Base-by-base conservation (phyloP, 2,888 invertebrate species). In the Melieria omissa region DNA sequence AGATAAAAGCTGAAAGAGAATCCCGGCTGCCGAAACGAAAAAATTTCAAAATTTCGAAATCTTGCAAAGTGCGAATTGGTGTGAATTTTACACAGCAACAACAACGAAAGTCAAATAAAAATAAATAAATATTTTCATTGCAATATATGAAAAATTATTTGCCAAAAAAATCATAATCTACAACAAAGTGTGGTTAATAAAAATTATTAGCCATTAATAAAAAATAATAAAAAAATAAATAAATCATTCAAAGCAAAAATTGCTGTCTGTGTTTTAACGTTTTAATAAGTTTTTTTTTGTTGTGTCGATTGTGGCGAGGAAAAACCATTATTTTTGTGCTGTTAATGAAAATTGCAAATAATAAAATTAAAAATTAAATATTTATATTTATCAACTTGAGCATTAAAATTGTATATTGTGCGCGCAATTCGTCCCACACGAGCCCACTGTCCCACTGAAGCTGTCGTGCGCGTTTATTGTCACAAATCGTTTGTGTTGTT, bases 1-100 rank as follows among this genome's bases (percentile, higher is more conserved):
- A 29, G 63, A 62, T 52, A 42, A 63, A 70, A 46, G 45, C 55
- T 55, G 55, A 47, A 57, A 44, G 68, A 63, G 66, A 29, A 29
- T 29, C 29, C 29, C 29, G 29, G 29, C 29, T 66, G 62, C 49
- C 29, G 45, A 14, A 12, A 6, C 14, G 47, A 41, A 29, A 14
- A 60, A 55, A 16, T 55, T 55, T 16, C 14, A 66, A n/a, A 29
- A 49, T 67, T 67, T 47, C 58, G 42, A 67, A 41, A 67, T 46
- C 42, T 29, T 29, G 29, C 29, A 41, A 49, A 60, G 58, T 67
- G 58, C 47, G 66, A 60, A 60, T 58, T 47, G 47, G 46, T 58
- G 66, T 47, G 41, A 57, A 45, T 45, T 65, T 57, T 67, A 44
- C 29, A 55, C 46, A 66, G 41, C 16, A 57, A 14, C 57, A 57